Evolutionary conservation across 2,113 vertebrate genomes (phyloP).

Genomic region (Mus pahari): DNA sequence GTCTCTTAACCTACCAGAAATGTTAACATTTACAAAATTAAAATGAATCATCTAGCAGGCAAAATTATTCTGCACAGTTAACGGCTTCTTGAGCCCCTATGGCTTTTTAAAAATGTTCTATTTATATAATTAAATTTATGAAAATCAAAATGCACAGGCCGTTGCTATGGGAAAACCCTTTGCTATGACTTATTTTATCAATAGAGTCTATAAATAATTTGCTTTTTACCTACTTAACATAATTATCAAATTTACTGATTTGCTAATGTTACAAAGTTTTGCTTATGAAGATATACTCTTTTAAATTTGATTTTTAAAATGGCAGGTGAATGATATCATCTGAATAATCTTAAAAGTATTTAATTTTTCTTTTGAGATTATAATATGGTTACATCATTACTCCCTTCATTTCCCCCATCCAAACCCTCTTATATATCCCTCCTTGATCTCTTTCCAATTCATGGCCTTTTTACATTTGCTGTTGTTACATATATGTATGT

Average conservation of each 20-base stretch:
- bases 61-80: background rate
- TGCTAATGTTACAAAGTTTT: background rate
- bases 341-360: background rate
- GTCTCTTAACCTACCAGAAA: background rate
- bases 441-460: background rate
- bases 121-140: background rate
- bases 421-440: background rate
- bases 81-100: background rate
- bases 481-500: background rate
- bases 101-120: background rate
- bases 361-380: background rate
- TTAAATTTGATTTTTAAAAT: background rate
- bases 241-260: background rate
- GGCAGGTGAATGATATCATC: background rate
- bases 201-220: background rate
- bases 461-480: background rate
- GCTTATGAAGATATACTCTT: accelerated
- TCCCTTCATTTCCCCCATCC: background rate
- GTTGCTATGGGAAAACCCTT: background rate
- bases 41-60: background rate
- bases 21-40: background rate
- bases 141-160: background rate
- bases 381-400: background rate
- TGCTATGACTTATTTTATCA: background rate
- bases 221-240: background rate